phyloP scores from a whole-genome alignment of 2,797 vertebrate species.

The Avahi laniger region DNA sequence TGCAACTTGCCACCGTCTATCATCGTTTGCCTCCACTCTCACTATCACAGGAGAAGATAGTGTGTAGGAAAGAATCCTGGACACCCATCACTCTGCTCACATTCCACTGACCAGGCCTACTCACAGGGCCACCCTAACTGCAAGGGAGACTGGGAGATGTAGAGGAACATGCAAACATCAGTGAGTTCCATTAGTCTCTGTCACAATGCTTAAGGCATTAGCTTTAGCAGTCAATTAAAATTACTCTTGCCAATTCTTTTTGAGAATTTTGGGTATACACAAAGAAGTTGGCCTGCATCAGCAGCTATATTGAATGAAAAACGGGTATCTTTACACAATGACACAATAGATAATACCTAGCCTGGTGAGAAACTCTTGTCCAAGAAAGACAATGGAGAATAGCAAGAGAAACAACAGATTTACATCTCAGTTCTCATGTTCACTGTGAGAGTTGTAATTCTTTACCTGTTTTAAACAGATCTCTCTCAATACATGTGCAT shows the following conservation, averaged over 20 bases:
- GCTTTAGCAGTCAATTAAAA: neutral
- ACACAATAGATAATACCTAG: neutral
- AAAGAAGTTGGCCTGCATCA: neutral
- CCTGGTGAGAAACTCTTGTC: neutral
- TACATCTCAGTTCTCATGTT: neutral
- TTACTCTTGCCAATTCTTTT: neutral
- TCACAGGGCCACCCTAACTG: neutral
- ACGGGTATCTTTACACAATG: neutral
- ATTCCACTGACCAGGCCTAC: neutral
- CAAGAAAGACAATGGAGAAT: neutral
- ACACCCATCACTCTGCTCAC: neutral
- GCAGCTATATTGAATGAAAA: neutral
- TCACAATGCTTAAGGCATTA: neutral
- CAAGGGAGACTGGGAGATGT: neutral
- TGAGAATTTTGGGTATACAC: neutral
- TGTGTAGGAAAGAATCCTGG: neutral
- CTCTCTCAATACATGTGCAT: neutral
- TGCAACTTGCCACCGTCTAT: neutral
- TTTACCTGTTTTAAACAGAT: neutral
- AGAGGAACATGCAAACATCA: neutral
- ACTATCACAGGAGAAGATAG: neutral
- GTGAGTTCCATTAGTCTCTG: neutral
- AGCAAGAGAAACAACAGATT: neutral
- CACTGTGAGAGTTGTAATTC: neutral
- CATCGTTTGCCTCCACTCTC: neutral